Conservation (phyloP, 2,888 invertebrate species). For the Ypsolopha scabrella region DNA sequence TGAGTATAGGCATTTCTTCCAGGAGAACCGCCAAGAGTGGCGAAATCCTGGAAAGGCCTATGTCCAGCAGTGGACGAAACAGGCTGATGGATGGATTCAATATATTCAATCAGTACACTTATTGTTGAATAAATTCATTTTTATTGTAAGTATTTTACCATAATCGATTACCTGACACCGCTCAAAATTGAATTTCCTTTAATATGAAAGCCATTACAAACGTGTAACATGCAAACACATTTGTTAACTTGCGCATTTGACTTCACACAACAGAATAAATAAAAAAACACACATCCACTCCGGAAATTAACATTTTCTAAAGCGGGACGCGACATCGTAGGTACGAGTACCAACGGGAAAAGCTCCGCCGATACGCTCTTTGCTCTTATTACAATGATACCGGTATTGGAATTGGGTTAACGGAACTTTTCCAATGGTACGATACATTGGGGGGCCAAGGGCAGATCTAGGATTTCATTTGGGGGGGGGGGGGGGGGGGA, state of each 20-base stretch:
- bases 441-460: too few relatives aligned
- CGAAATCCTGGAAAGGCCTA: too few relatives aligned
- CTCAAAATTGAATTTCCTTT: not conserved
- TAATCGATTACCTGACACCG: too few relatives aligned
- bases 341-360: constrained; percentile 39
- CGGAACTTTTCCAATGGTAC: not conserved
- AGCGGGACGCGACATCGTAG: constrained; percentile 30
- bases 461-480: too few relatives aligned
- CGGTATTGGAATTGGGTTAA: constrained; percentile 10
- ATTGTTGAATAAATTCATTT: too few relatives aligned
- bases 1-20: too few relatives aligned
- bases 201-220: not conserved
- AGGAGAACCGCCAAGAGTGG: too few relatives aligned
- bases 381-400: constrained; percentile 17
- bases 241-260: not conserved
- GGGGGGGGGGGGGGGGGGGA: too few relatives aligned
- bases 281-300: constrained; percentile 11
- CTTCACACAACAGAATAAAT: not conserved
- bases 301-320: constrained; percentile 54
- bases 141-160: too few relatives aligned
- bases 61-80: too few relatives aligned
- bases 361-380: constrained; percentile 25
- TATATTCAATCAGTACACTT: too few relatives aligned
- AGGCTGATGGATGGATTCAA: too few relatives aligned
- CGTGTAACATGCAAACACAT: not conserved